Conservation (phyloP, 2,888 invertebrate species). For the Leptopilina syphax region DNA sequence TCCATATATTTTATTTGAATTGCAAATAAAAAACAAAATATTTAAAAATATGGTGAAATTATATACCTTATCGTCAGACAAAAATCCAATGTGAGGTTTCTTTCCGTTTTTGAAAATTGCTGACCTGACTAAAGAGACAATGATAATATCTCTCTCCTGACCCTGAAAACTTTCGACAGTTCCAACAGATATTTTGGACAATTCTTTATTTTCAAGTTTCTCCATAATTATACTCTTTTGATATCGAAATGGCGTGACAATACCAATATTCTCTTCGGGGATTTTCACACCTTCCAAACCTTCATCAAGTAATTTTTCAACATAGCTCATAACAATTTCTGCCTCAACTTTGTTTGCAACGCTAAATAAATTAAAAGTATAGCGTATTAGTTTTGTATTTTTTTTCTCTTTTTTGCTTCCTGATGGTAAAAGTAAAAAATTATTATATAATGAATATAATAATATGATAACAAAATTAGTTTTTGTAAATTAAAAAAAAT, state of each 20-base stretch:
- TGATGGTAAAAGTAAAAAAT: too few species aligned
- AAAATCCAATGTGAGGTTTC: conserved; percentile 79
- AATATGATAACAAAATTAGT: too few species aligned
- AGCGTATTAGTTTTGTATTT: too few species aligned
- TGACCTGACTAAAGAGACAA: conserved; percentile 89
- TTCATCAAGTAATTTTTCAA: conserved; percentile 78
- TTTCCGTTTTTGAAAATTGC: conserved; percentile 79
- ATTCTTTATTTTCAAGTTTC: conserved; percentile 71
- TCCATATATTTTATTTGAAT: too few species aligned
- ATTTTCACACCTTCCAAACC: conserved; percentile 61
- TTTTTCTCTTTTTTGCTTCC: too few species aligned
- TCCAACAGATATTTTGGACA: conserved; percentile 82
- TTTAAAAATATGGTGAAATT: background rate
- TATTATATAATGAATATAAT: too few species aligned
- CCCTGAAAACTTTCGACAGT: conserved; percentile 94
- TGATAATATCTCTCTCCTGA: conserved; percentile 88
- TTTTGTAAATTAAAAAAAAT: background rate
- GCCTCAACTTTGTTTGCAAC: conserved; percentile 81
- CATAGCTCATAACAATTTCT: conserved; percentile 79
- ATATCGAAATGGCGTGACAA: conserved; percentile 80
- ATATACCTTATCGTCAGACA: conserved; percentile 74
- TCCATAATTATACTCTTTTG: conserved; percentile 77
- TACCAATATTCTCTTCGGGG: conserved; percentile 78
- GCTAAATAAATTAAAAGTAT: conserved; percentile 68
- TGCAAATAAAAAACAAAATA: too few species aligned